phyloP scores from a whole-genome alignment of 2,797 vertebrate genomes.

The Echiichthys vipera region DNA sequence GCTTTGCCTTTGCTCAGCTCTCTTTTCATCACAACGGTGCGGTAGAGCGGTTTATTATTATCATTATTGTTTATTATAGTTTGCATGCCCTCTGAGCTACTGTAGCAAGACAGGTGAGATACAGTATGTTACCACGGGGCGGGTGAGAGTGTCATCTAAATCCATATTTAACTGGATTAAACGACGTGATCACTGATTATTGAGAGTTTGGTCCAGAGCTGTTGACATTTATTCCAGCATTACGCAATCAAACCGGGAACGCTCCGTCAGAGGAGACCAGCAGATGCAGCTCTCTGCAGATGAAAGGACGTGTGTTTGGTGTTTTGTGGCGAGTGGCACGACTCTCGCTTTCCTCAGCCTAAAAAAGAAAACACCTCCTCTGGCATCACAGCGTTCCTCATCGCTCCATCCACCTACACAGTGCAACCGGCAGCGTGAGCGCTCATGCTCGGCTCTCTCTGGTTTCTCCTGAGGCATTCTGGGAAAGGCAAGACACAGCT shows the following conservation, averaged over 20 bases:
- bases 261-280: background rate
- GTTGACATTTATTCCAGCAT: constrained; percentile 4
- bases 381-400: background rate
- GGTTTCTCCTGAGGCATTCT: constrained; percentile 31
- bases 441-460: constrained; percentile 8
- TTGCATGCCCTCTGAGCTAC: accelerated
- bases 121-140: background rate
- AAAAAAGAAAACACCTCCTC: constrained; percentile 3
- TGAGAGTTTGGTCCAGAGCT: background rate
- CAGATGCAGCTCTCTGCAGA: background rate
- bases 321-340: no score
- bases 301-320: background rate
- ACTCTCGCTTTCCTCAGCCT: constrained; percentile 5
- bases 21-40: no score
- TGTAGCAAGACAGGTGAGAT: background rate
- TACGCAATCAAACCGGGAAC: background rate
- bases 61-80: no score
- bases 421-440: constrained; percentile 21
- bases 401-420: constrained; percentile 43
- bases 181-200: no score
- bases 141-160: background rate
- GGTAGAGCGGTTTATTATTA: no score
- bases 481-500: constrained; percentile 28
- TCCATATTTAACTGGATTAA: background rate
- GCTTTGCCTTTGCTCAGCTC: no score